Base-by-base conservation (phyloP, 2,888 invertebrate species). In the Penaeus monodon region DNA sequence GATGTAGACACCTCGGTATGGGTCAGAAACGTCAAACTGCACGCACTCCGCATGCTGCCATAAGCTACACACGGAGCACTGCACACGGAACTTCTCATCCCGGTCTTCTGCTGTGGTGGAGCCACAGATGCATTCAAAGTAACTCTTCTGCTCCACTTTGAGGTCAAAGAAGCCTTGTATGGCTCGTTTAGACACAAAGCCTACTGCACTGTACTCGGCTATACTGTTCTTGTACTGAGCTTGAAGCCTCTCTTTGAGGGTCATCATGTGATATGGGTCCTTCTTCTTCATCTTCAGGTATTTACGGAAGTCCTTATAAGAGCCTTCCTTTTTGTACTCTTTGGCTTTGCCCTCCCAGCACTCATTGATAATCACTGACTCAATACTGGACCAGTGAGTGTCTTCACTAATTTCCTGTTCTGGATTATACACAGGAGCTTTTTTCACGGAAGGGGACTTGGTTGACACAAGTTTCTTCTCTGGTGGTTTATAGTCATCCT, bases 21-120 rank as follows among this genome's bases (percentile, higher is more conserved):
- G 91, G 84, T 92, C 91, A 6, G 90, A 90, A 20, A 92, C 90
- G 38, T 92, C 91, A 90, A 93, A 93, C 90, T 94, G 93, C 20
- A 96, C 94, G 92, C 96, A 96, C 0, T 91, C 91, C 0, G 92
- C 92, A 92, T 96, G 96, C 91, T 96, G 96, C 91, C 93, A 93
- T 85, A 94, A 92, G 0, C 91, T 92, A 91, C 96, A 96, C 57
- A 92, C 92, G 1, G 91, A 91, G 91, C 96, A 96, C 91, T 94
- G 92, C 3, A 94, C 92, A 8, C 93, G 90, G 0, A 83, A 78
- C 78, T 88, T 78, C 27, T 70, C 84, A 27, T 79, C 88, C 24
- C 65, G 44, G 70, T 24, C 44, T 10, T 81, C 78, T 49, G 63
- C 63, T 73, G 86, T 86, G 2, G 82, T 65, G 22, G 85, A 81